Evolutionary conservation across 1,140 invertebrate species (phyloP).

Genomic region (Akabosia matsudoensis): DNA sequence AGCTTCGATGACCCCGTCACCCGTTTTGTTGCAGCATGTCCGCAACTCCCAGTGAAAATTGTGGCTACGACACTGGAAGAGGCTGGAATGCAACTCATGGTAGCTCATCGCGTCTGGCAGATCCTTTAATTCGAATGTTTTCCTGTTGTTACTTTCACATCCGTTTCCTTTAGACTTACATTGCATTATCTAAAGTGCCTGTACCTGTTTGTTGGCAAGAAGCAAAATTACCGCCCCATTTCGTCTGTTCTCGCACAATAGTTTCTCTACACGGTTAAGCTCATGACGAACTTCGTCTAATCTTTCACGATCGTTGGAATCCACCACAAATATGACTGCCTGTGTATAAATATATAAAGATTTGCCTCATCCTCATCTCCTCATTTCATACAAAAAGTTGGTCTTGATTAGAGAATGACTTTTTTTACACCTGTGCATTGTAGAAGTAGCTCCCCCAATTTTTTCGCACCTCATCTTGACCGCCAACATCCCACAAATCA

Average conservation of each 20-base stretch:
- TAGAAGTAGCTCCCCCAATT: constrained; percentile 17
- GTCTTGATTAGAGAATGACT: background rate
- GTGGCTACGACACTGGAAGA: constrained; percentile 1
- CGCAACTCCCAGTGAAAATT: constrained; percentile 23
- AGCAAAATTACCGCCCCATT: constrained; percentile 23
- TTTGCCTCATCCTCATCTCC: background rate
- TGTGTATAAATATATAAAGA: background rate
- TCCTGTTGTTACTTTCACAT: too few relatives aligned
- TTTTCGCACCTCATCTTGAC: constrained; percentile 26
- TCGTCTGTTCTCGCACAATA: constrained; percentile 3
- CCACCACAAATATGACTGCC: constrained; percentile 28
- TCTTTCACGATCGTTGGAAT: constrained; percentile 33
- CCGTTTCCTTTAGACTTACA: too few relatives aligned
- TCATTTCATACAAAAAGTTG: background rate
- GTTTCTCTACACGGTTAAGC: constrained; percentile 8
- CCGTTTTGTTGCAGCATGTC: constrained; percentile 29
- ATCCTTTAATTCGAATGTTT: too few relatives aligned
- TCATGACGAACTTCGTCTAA: constrained; percentile 24
- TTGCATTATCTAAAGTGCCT: background rate
- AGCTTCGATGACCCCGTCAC: constrained; percentile 12
- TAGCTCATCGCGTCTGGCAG: constrained; percentile 22
- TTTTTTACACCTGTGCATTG: constrained; percentile 30
- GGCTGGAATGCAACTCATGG: constrained; percentile 27
- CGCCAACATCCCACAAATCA: constrained; percentile 33
- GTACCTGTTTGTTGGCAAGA: constrained; percentile 34